Base-by-base conservation (phyloP, 2,888 invertebrate species). In the Melanophora roralis region DNA sequence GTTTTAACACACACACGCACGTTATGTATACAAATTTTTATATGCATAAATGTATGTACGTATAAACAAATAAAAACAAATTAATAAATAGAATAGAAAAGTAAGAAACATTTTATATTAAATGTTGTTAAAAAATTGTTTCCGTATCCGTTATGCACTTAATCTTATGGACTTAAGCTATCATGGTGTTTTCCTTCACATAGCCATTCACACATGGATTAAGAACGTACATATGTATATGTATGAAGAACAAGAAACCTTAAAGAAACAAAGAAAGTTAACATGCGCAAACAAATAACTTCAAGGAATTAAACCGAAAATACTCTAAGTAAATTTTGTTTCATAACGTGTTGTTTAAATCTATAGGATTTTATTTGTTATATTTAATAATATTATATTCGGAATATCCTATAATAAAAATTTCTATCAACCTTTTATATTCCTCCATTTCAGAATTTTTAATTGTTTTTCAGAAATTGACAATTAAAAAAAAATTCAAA, bases 71-170 rank as follows among this genome's bases (percentile, higher is more conserved):
- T 32, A 4, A 16, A 53, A 53, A 57, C 40, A 67, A 36, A 45
- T 27, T 16, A 51, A 74, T 16, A 27, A 49, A 11, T 27, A 59
- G 21, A 4, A 43, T 14, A 14, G 34, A 38, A 45, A 38, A 32
- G 47, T 55, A 47, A 64, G 27, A 57, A 71, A 53, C 57, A 59
- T 45, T 65, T 76, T 40, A 65, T 67, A 65, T 71, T 73, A 76
- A 71, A 68, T 78, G 73, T 68, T 67, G 65, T 72, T 75, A 72
- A 80, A 73, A 81, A 82, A 82, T 81, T 82, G 81, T 75, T 82
- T 82, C 83, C 82, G 82, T 64, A 83, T 82, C 82, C 83, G 82
- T 67, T 72, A 59, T 73, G 60, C 65, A 74, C 77, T 79, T 84
- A 82, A 83, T 69, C 78, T 71, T 81, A 83, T 72, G 75, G 60